Conservation (phyloP, 2,888 invertebrate genomes). For the Drosophila eohydei region DNA sequence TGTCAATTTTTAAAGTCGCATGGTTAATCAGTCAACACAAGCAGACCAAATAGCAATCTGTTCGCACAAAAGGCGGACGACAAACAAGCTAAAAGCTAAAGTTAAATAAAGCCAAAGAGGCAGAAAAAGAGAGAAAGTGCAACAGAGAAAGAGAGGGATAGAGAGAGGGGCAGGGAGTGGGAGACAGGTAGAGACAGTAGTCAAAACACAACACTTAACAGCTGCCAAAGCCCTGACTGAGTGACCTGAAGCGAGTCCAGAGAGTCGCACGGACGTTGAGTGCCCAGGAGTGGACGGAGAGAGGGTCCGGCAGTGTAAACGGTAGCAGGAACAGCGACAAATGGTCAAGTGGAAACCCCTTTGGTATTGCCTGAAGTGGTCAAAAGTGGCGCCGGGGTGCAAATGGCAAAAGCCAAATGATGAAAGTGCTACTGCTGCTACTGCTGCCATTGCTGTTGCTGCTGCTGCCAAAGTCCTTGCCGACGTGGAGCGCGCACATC, state of each 20-base stretch:
- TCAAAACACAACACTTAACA: slow-evolving; percentile 69
- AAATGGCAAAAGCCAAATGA: slow-evolving; percentile 80
- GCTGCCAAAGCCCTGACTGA: slow-evolving; percentile 69
- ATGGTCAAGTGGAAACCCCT: slow-evolving; percentile 71
- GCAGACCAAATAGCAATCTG: slow-evolving; percentile 33
- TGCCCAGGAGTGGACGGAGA: background rate
- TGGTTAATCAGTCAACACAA: slow-evolving; percentile 56
- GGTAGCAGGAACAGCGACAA: slow-evolving; percentile 38
- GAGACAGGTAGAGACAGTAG: slow-evolving; percentile 23
- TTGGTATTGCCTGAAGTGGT: slow-evolving; percentile 65
- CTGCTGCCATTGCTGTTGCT: slow-evolving; percentile 23
- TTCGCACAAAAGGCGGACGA: slow-evolving; percentile 8
- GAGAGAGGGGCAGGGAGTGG: background rate
- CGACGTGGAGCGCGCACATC: slow-evolving; percentile 63
- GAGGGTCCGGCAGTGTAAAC: slow-evolving; percentile 15
- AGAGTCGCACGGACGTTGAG: slow-evolving; percentile 26
- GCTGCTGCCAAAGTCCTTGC: slow-evolving; percentile 51
- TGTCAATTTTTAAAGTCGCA: slow-evolving; percentile 39
- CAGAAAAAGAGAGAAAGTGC: background rate
- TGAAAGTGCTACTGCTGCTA: slow-evolving; percentile 66
- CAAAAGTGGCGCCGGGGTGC: slow-evolving; percentile 70
- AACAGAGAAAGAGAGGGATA: background rate
- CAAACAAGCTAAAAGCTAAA: slow-evolving; percentile 28
- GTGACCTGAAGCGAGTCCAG: slow-evolving; percentile 62
- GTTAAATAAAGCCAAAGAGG: slow-evolving; percentile 11